Base-by-base conservation (phyloP, 2,113 vertebrate genomes). In the Channa maculata region DNA sequence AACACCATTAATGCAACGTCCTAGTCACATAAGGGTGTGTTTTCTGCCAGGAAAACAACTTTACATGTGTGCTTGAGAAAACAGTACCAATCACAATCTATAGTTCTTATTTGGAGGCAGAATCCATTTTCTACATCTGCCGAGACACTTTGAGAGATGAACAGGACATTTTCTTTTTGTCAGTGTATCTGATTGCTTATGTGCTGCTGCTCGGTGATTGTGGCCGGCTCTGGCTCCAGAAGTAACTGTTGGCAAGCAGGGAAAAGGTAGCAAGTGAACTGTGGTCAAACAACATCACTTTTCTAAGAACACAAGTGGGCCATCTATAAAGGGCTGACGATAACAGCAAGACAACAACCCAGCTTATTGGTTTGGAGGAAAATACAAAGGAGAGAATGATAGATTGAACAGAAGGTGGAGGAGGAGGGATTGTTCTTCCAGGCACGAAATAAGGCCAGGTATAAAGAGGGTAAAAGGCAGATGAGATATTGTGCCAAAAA, bases 231-330 rank as follows among this genome's bases (percentile, higher is more conserved):
- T 65, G 63, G 79, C 71, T 86, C 74, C 75, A 88, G 65, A 84
- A 77, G 74, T 75, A 79, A 80, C 66, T 74, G 68, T 65, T 65
- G 70, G 69, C 59, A 72, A 81, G 71, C 54, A 50, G 12, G 50
- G 55, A 71, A 71, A 81, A 78, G 62, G 82, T 53, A 72, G 84
- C 78, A 49, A 77, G 80, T 75, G 78, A 90, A 88, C 83, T 88
- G 69, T 82, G 83, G 88, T 84, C 86, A 88, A 91, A 92, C 87
- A 88, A 86, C 81, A 86, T 65, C 72, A 84, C 87, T 78, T 86
- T 75, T 85, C 81, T 54, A 65, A 80, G 83, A 84, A 83, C 79
- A 88, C 78, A 80, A 83, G 77, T 67, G 82, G 87, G 84, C 80
- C 81, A 67, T 85, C 70, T 38, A 74, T 83, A 86, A 77, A 83